Conservation (phyloP, 2,888 invertebrate species). For the Torymus tubicola region DNA sequence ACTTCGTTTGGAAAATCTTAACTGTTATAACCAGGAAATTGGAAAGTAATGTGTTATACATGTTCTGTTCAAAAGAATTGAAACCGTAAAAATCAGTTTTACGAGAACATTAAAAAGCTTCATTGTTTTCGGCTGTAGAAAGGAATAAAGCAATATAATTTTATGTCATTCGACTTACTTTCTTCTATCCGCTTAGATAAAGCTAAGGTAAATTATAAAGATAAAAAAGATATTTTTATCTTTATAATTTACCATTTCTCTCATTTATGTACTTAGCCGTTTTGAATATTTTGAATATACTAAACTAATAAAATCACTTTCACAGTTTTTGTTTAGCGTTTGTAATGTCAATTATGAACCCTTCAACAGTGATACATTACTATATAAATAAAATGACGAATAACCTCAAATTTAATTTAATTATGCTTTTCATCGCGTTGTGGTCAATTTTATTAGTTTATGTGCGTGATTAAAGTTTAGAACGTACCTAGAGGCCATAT, state of each 20-base stretch:
- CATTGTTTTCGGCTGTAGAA: neutral
- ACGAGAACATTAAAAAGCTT: conserved; percentile 1
- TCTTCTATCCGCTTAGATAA: neutral
- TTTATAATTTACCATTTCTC: neutral
- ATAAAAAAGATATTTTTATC: neutral
- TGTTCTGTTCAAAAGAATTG: conserved; percentile 2
- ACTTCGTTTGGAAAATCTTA: neutral
- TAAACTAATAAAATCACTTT: no score
- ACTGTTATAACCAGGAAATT: neutral
- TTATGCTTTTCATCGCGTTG: no score
- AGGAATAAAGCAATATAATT: conserved; percentile 6
- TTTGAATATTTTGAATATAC: neutral
- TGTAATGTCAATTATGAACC: no score
- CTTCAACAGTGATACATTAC: no score
- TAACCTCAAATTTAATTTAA: no score
- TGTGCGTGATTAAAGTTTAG: no score
- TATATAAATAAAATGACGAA: no score
- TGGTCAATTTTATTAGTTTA: no score
- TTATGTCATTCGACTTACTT: neutral
- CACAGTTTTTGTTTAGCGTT: no score
- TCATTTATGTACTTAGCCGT: neutral
- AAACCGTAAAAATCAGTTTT: neutral
- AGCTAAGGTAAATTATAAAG: no score
- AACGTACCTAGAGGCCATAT: no score
- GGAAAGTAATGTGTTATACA: neutral